Evolutionary conservation across 2,888 invertebrate species (phyloP).

Genomic region (Tridacna crocea): DNA sequence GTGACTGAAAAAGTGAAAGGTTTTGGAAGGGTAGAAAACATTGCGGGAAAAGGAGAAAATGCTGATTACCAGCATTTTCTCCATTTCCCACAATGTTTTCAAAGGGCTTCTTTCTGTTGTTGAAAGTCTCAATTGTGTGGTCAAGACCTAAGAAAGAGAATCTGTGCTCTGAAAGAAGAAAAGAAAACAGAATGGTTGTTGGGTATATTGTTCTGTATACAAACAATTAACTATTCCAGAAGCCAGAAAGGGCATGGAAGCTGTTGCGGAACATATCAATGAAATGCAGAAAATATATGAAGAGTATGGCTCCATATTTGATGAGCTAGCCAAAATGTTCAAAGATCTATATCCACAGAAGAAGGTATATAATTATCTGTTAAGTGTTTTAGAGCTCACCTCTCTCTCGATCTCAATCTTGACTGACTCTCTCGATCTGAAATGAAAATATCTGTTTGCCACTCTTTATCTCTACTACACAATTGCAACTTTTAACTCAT

Average conservation of each 20-base stretch:
- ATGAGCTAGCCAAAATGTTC: slow-evolving; percentile 89
- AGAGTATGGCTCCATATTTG: slow-evolving; percentile 99
- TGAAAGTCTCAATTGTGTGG: neutral
- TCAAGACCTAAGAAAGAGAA: too few relatives aligned
- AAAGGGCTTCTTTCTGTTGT: neutral
- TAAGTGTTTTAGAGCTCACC: neutral
- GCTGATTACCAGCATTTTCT: neutral
- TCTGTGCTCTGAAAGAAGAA: neutral
- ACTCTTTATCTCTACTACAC: neutral
- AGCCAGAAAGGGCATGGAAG: slow-evolving; percentile 92
- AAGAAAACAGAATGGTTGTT: neutral
- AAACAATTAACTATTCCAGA: slow-evolving; percentile 62
- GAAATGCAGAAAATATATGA: slow-evolving; percentile 99
- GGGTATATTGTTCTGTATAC: neutral
- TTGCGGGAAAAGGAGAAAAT: too few relatives aligned
- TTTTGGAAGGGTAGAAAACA: too few relatives aligned
- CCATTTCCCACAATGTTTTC: neutral
- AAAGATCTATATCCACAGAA: slow-evolving; percentile 78
- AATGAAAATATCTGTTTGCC: too few relatives aligned
- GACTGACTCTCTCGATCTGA: too few relatives aligned
- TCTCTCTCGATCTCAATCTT: too few relatives aligned
- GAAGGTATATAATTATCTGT: slow-evolving; percentile 62
- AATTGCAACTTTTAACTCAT: neutral
- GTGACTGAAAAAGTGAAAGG: too few relatives aligned
- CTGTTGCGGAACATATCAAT: slow-evolving; percentile 99